phyloP scores from a whole-genome alignment of 2,113 vertebrate genomes.

The Neodontobutis hainanensis region DNA sequence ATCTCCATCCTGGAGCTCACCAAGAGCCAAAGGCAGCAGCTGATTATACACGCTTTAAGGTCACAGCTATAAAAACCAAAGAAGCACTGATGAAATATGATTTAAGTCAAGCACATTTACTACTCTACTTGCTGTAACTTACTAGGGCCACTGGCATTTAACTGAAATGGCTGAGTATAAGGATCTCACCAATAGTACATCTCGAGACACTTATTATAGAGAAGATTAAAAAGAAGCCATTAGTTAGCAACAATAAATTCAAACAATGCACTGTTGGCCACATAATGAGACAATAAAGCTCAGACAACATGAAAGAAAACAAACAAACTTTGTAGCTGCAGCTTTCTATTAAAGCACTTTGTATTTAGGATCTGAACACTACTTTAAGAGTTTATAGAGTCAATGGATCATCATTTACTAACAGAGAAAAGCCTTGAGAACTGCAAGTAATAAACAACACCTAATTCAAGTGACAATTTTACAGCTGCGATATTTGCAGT shows the following conservation, averaged over 20 bases:
- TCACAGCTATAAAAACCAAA: conserved; percentile 65
- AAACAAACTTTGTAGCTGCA: conserved; percentile 12
- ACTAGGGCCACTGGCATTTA: conserved; percentile 38
- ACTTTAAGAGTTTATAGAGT: conserved; percentile 29
- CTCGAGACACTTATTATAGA: conserved; percentile 11
- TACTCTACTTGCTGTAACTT: conserved; percentile 48
- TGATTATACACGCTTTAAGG: conserved; percentile 59
- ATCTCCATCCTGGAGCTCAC: conserved; percentile 30
- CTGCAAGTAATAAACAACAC: background rate
- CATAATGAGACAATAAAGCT: conserved; percentile 29
- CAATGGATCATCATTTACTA: conserved; percentile 27
- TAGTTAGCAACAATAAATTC: conserved; percentile 35
- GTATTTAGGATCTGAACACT: background rate
- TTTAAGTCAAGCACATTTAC: conserved; percentile 58
- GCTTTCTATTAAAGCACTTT: conserved; percentile 9
- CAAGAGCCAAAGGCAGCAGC: conserved; percentile 30
- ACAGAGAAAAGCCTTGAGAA: conserved; percentile 14
- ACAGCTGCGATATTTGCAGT: conserved; percentile 1
- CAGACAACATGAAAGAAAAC: conserved; percentile 23
- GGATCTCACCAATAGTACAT: conserved; percentile 35
- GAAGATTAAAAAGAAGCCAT: conserved; percentile 37
- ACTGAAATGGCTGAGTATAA: conserved; percentile 49
- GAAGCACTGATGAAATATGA: conserved; percentile 65
- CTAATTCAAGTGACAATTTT: conserved; percentile 10
- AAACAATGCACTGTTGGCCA: conserved; percentile 10